Percentiles rank a stretch among this genome's conserved stretches.
These are phyloP conservation scores for Meloidogyne floridensis DNA, from an alignment of 1,140 invertebrate species.

Conservation along the genomic window DNA sequence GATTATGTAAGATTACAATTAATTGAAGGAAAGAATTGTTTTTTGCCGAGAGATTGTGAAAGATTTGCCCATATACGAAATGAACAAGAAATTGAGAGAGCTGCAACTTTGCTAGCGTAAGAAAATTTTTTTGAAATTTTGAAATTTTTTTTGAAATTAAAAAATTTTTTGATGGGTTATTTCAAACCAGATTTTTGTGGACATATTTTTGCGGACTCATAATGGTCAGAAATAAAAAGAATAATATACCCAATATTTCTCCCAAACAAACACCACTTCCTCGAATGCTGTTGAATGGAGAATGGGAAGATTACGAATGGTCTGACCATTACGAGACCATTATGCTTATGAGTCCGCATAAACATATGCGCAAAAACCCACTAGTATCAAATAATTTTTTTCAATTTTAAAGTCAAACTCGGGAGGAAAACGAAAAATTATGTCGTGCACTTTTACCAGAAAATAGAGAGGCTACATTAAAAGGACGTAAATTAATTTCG, in stretches of 20 bases:
- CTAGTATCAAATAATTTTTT: not conserved
- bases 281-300: too few species aligned
- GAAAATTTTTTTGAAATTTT: not conserved
- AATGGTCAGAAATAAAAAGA: too few species aligned
- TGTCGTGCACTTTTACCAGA: slow-evolving; percentile 24
- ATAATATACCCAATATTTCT: too few species aligned
- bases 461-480: slow-evolving; percentile 15
- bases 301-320: too few species aligned
- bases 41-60: slow-evolving; percentile 1
- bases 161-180: not conserved
- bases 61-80: slow-evolving; percentile 25
- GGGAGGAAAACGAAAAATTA: slow-evolving; percentile 16
- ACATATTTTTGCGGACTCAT: too few species aligned
- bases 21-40: slow-evolving; percentile 15
- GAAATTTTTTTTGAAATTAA: not conserved
- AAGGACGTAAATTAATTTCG: slow-evolving; percentile 21
- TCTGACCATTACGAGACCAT: too few species aligned
- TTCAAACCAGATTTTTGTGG: too few species aligned
- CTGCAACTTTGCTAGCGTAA: slow-evolving; percentile 9
- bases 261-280: too few species aligned
- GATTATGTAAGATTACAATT: not conserved
- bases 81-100: slow-evolving; percentile 21
- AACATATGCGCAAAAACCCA: too few species aligned
- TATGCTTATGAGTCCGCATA: too few species aligned
- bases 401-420: not conserved